Conservation (phyloP, 1,140 invertebrate genomes). For the Nasonia longicornis region DNA sequence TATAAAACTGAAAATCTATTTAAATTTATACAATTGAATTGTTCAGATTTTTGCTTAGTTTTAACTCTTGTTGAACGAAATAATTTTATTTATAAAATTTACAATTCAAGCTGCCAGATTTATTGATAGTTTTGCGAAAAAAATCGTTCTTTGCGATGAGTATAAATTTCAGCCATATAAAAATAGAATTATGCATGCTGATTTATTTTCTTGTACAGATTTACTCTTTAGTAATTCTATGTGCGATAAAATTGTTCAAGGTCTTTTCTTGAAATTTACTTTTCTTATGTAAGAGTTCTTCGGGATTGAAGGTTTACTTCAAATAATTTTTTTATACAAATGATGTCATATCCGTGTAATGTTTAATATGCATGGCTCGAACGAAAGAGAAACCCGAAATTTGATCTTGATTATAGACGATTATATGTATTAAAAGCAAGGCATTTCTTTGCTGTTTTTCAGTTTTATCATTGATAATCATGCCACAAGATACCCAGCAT, state of each 20-base stretch:
- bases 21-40: slow-evolving; percentile 3
- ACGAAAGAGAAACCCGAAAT: too few relatives aligned
- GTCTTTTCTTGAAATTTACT: neutral
- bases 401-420: too few relatives aligned
- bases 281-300: neutral
- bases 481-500: neutral
- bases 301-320: neutral
- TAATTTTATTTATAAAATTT: slow-evolving; percentile 15
- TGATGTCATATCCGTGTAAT: neutral
- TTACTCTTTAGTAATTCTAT: slow-evolving; percentile 8
- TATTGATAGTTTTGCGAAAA: slow-evolving; percentile 32
- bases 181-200: slow-evolving; percentile 24
- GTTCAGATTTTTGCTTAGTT: neutral
- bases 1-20: slow-evolving; percentile 24
- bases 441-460: neutral
- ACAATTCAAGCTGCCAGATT: slow-evolving; percentile 29
- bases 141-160: slow-evolving; percentile 10
- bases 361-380: too few relatives aligned
- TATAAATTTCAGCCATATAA: slow-evolving; percentile 31
- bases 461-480: neutral
- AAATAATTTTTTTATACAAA: neutral
- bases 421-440: neutral
- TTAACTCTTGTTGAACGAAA: neutral
- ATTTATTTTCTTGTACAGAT: slow-evolving; percentile 30
- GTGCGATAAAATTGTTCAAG: slow-evolving; percentile 4